Evolutionary conservation across 2,797 vertebrate genomes (phyloP), one percentile per base, ranked within the genome.

Genomic region (Paramormyrops hopkinsi): DNA sequence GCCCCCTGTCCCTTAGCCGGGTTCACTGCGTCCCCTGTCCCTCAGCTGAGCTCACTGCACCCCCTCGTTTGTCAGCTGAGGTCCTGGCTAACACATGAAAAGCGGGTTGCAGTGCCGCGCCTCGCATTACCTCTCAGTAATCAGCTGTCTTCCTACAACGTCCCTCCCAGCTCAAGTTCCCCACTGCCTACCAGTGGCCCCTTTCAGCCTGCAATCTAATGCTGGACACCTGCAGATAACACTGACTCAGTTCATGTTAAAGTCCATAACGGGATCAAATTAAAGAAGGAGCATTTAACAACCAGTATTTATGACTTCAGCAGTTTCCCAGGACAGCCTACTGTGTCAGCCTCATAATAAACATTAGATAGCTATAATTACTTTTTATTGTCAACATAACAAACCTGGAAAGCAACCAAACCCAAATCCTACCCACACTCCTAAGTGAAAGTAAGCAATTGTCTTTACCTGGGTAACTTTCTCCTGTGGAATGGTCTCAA

Each of bases 401-500:
- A 25, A 48, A 44, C 44, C 46, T 25, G 82, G 46, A 84, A 84
- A 84, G 44, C 41, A 50, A 3, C 76, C 46, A 29, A 84, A 84
- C 44, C 12, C 4, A 11, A 51, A 84, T 12, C n/a, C 19, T 4
- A 14, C 46, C 11, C 48, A 33, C 6, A 86, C 0, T 6, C 25
- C 9, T 6, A 73, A 37, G 65, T 73, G 65, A 14, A 37, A 73
- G 29, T 86, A 22, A 29, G n/a, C 25, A 0, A 22, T n/a, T 9
- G 17, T 37, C 91, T 91, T 89, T 93, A 98, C 99, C 97, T 98
- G 96, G 1, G 96, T 97, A 90, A 99, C 96, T 7, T 96, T 97
- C 90, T 97, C 98, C 93, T 99, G 99, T 0, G 99, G 99, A 92
- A 99, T 97, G 53, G 98, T 99, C 53, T 98, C 98, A 88, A 97